Base-by-base conservation (phyloP, 64 coral and sea anemone genomes). In the Anthopleura sola region DNA sequence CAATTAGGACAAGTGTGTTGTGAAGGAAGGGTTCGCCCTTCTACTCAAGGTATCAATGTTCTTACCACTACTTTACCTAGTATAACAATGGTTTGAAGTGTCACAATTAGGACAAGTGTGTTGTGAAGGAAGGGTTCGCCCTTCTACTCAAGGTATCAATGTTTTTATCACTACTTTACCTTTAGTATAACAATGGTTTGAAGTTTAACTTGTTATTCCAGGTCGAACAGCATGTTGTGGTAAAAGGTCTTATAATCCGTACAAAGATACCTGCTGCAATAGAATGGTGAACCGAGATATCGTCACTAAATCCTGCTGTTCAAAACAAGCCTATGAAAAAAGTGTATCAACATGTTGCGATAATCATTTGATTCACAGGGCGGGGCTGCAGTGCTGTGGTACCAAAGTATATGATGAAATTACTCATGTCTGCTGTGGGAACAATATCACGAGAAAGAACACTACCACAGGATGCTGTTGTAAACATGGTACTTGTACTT, bases 161-260 rank as follows among this genome's bases (percentile, higher is more conserved):
- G 6, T 12, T 17, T 13, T 53, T 53, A 2, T 44, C 16, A 17
- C 50, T 53, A 1, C n/a, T n/a, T n/a, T n/a, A n/a, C n/a, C n/a
- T n/a, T n/a, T n/a, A n/a, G 1, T 17, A 53, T 53, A 53, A 14
- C 2, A 53, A 7, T 53, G 50, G 50, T 62, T 62, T 62, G 58
- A 62, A 23, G 23, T n/a, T 11, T 26, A 62, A 28, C 24, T 62
- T 23, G 23, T 24, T n/a, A 38, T 79, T 44, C 47, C 44, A 79
- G 76, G 76, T 44, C 17, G 37, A 79, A 79, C 39, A 79, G 3
- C 76, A 18, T 79, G 76, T 23, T 79, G 76, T 79, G 76, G 76
- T 48, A 44, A 1, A 38, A 38, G 20, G 18, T 79, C 76, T 38
- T 79, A 44, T 29, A 79, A 79, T n/a, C 76, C 39, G 14, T 24